A percentile compares a stretch with the other conserved stretches of the same genome.
Evolutionary conservation across 1,140 invertebrate species (phyloP).

Genomic region (Ylistrum balloti): DNA sequence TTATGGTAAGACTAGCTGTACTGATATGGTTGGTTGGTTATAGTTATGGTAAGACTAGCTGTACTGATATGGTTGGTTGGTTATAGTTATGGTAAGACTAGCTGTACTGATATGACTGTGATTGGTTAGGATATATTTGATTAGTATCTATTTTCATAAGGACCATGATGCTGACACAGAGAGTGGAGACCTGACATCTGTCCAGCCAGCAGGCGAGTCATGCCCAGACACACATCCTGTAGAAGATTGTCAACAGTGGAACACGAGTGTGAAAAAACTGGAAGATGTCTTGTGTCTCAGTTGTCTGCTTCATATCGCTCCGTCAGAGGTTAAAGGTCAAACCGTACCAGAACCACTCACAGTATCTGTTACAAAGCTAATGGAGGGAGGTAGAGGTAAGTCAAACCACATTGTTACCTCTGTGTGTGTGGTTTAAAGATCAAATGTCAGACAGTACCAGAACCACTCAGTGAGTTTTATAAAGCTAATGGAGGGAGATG

Average conservation of each 20-base stretch:
- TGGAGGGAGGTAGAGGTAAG: constrained; percentile 90
- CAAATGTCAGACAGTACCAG: constrained; percentile 33
- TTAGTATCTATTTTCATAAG: constrained; percentile 51
- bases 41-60: no score
- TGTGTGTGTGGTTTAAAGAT: constrained; percentile 8
- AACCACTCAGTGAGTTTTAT: constrained; percentile 74
- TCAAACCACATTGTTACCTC: background rate
- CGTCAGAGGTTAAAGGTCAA: constrained; percentile 44
- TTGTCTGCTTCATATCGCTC: constrained; percentile 77
- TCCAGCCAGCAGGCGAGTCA: constrained; percentile 89
- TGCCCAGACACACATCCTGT: constrained; percentile 89
- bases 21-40: no score
- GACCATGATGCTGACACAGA: constrained; percentile 79
- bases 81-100: no score
- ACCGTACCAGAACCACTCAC: constrained; percentile 58
- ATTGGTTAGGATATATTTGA: background rate
- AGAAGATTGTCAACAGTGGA: constrained; percentile 88
- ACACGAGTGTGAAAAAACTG: constrained; percentile 91
- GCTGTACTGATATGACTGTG: background rate
- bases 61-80: no score
- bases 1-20: no score
- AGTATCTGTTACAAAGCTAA: constrained; percentile 83
- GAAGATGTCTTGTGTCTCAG: constrained; percentile 93
- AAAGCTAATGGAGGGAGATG: constrained; percentile 89
- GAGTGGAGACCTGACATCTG: constrained; percentile 78